Evolutionary conservation across 2,113 vertebrate genomes (phyloP).

Genomic region (Cepphus grylle): DNA sequence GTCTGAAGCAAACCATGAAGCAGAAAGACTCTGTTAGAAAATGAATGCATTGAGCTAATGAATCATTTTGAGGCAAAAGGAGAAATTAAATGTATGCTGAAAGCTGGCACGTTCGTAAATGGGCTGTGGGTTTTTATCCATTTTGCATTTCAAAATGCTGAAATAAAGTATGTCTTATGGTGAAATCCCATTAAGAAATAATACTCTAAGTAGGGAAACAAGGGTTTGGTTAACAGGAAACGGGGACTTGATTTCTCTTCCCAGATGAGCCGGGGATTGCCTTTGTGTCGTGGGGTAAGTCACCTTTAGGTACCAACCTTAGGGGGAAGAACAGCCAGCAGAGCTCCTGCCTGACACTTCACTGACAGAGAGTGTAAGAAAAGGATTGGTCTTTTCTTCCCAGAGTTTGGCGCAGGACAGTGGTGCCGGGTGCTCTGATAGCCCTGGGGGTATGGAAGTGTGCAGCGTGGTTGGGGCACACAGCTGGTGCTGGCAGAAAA

Average conservation of each 20-base stretch:
- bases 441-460: not conserved
- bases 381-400: not conserved
- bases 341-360: rapidly evolving
- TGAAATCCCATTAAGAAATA: not conserved
- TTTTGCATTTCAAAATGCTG: not conserved
- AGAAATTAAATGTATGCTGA: slow-evolving; percentile 26
- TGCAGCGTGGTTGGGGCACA: not conserved
- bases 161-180: not conserved
- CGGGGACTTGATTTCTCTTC: not conserved
- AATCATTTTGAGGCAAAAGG: slow-evolving; percentile 22
- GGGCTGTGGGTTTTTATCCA: slow-evolving; percentile 18
- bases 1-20: not conserved
- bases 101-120: not conserved
- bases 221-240: slow-evolving; percentile 14
- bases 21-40: not conserved
- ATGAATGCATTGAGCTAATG: slow-evolving; percentile 1
- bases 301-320: rapidly evolving
- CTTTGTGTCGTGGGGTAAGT: not conserved
- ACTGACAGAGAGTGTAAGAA: not conserved
- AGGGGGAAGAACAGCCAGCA: not conserved
- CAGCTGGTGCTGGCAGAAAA: not conserved
- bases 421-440: rapidly evolving
- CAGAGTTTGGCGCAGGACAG: rapidly evolving
- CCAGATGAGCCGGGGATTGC: not conserved
- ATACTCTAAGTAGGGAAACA: not conserved